phyloP scores from a whole-genome alignment of 2,888 invertebrate genomes.

The Gibbula magus region DNA sequence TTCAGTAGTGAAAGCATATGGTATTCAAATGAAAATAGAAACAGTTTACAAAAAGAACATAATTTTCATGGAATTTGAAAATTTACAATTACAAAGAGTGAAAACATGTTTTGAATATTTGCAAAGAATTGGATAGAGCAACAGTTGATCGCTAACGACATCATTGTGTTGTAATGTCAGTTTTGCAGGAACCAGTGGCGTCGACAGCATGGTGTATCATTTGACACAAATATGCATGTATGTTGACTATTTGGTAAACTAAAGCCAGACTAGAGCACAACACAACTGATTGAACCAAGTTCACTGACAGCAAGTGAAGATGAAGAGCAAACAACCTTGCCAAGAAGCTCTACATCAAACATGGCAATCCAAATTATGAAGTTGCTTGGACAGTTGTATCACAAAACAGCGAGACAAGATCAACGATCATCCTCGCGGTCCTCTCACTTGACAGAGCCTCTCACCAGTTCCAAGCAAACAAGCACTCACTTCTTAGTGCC shows the following conservation, averaged over 20 bases:
- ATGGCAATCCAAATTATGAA: slow-evolving; percentile 10
- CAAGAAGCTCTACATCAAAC: not conserved
- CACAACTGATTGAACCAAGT: not conserved
- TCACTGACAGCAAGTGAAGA: not conserved
- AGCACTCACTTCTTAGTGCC: no score
- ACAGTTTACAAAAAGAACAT: no score
- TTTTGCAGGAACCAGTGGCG: slow-evolving; percentile 4
- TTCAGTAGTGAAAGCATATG: no score
- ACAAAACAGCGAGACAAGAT: not conserved
- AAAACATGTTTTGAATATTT: no score
- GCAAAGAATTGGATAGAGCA: no score
- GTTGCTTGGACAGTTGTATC: not conserved
- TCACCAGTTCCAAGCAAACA: no score
- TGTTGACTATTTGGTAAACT: not conserved
- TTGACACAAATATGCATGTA: not conserved
- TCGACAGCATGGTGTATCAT: not conserved
- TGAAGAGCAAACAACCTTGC: not conserved
- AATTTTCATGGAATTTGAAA: no score
- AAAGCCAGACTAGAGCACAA: slow-evolving; percentile 9
- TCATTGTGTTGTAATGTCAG: not conserved
- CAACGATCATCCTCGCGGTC: no score
- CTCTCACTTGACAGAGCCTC: no score
- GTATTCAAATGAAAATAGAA: no score
- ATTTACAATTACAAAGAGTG: no score
- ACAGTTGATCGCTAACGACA: no score